A percentile compares a stretch with the other conserved stretches of the same genome.
Conservation (phyloP, 35 echinoderm and acorn worm genomes). For the Antedon bifida region DNA sequence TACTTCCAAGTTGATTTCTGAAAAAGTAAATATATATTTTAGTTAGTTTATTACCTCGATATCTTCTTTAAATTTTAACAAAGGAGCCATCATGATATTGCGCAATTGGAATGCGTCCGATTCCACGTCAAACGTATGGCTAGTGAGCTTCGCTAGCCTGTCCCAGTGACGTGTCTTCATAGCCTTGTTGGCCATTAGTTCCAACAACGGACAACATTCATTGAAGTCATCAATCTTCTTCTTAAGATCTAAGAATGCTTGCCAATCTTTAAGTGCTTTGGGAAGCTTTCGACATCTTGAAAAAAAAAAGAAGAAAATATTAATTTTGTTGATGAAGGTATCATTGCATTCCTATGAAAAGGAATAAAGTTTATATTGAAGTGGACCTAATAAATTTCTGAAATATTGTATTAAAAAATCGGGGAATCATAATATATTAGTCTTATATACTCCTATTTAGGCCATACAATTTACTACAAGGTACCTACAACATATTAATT, state of each 20-base stretch:
- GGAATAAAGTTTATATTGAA: no score
- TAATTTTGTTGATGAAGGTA: not conserved
- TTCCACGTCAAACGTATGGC: slow-evolving; percentile 92
- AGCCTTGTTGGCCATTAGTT: slow-evolving; percentile 98
- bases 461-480: no score
- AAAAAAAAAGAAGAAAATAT: not conserved
- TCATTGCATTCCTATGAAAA: no score
- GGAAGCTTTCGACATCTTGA: slow-evolving; percentile 91
- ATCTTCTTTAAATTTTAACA: slow-evolving; percentile 90
- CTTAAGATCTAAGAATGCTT: slow-evolving; percentile 96
- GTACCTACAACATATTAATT: no score
- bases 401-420: no score
- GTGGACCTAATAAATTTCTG: no score
- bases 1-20: no score
- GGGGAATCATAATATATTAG: no score
- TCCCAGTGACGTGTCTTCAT: slow-evolving; percentile 98
- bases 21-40: no score
- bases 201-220: slow-evolving; percentile 87
- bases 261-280: slow-evolving; percentile 98
- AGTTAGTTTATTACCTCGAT: slow-evolving; percentile 53
- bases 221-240: slow-evolving; percentile 99
- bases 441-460: no score
- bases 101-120: slow-evolving; percentile 83
- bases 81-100: slow-evolving; percentile 96
- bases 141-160: slow-evolving; percentile 58